Base-by-base conservation (phyloP, 2,888 invertebrate species). In the Tenthredo mesomela region DNA sequence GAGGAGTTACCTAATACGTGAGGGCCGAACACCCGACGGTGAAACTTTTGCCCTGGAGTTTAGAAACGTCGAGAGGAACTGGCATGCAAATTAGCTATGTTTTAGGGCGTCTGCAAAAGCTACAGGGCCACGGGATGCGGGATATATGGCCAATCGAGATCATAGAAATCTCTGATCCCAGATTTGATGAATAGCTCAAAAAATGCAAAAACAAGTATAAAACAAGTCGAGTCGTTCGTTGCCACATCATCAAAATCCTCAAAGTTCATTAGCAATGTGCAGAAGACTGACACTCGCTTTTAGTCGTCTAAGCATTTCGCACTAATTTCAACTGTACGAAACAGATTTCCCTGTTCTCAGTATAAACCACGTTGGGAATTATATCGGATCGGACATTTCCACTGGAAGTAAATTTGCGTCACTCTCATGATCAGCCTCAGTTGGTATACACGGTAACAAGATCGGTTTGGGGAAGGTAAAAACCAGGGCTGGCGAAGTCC, bases 1-100 rank as follows among this genome's bases (percentile, higher is more conserved):
- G 47, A 54, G 67, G 65, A 67, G 65, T 82, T 50, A 47, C 82
- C n/a, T 82, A 82, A 82, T 82, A 67, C 82, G 82, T 33, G 47
- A 29, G 82, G 82, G 65, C 40, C 67, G 29, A 50, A n/a, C 40
- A 15, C 43, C 21, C 25, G 67, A 54, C 67, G 25, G 70, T 40
- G 50, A 50, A 67, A 82, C 29, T 82, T 82, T 70, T 43, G 70
- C 67, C 80, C 33, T n/a, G 18, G 43, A 43, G 73, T 73, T 21
- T 18, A 25, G 73, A 0, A 73, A 73, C 40, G 12, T n/a, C 40
- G 43, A 12, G 73, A 73, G 43, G 43, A 12, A 43, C 40, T 25
- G 73, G 29, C 29, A 77, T 77, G 77, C 77, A 50, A 77, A 77
- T 77, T 77, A 77, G 77, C 29, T 54, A 54, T 54, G 77, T 25